A percentile compares a stretch with the other conserved stretches of the same genome.
phyloP scores from a whole-genome alignment of 2,113 vertebrate species.

The Oceanites oceanicus region DNA sequence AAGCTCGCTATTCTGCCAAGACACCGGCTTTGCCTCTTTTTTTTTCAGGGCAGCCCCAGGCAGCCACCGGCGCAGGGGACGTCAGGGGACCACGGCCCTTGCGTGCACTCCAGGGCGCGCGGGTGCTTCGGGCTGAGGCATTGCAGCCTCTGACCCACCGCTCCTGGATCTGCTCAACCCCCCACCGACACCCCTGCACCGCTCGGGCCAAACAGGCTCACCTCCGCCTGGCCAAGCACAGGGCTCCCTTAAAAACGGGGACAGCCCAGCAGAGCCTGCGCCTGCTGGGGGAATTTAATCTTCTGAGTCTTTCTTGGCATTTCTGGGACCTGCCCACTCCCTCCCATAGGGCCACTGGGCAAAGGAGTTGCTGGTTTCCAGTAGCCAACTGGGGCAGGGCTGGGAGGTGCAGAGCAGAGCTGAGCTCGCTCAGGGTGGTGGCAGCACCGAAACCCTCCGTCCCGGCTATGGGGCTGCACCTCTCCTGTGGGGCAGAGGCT shows the following conservation, averaged over 20 bases:
- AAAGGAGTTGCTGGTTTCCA: not conserved
- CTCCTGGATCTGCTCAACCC: not conserved
- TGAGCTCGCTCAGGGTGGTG: not conserved
- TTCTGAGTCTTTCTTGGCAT: not conserved
- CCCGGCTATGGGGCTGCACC: not conserved
- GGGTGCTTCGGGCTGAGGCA: not conserved
- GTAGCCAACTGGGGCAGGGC: not conserved
- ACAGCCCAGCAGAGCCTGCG: not conserved
- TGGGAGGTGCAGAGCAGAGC: not conserved
- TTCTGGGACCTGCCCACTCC: not conserved
- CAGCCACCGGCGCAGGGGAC: accelerated
- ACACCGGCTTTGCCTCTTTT: not conserved
- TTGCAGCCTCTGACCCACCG: not conserved
- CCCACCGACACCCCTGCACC: not conserved
- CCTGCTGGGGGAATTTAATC: not conserved
- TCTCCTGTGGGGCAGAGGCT: not conserved
- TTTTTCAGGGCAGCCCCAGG: not conserved
- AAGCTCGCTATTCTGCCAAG: not conserved
- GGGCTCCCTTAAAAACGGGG: not conserved
- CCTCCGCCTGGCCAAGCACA: not conserved
- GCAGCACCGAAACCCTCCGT: not conserved
- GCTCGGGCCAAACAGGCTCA: not conserved
- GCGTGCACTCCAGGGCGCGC: accelerated
- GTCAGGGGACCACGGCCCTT: accelerated
- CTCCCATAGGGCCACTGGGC: not conserved